Base-by-base conservation (phyloP, 2,888 invertebrate genomes). In the Melieria omissa region DNA sequence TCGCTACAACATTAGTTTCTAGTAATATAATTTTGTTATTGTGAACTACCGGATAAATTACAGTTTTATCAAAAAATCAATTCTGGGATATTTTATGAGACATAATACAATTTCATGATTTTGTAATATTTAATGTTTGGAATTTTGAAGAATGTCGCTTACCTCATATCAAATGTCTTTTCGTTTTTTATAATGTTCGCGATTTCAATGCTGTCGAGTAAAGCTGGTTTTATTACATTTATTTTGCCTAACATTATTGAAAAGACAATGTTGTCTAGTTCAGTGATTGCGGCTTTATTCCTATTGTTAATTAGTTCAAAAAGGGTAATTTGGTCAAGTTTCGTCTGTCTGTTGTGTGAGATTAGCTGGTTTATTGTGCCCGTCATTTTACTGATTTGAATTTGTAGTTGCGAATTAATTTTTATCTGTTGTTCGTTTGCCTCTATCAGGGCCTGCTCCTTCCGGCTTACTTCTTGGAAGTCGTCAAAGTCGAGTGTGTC, bases 401-500 rank as follows among this genome's bases (percentile, higher is more conserved):
- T 44, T 7, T 72, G 68, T 7, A 64, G 67, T 44, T 63, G 41
- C 1, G 72, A 63, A 45, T 71, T 71, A 8, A 65, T 71, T 8
- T 62, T 60, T 45, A 52, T 41, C 42, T 72, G 72, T 4, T 57
- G 54, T 12, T 72, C 65, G 52, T 55, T 68, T 42, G 73, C 65
- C 12, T 47, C 46, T 29, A 72, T 68, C 10, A 67, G 63, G 6
- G 55, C 44, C 10, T 54, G 44, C 29, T 62, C n/a, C 14, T 12
- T 57, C 12, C 16, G 42, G 16, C 47, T 14, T 3, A 65, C 16
- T 10, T 68, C 68, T 10, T 62, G 49, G 14, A 72, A 29, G n/a
- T 63, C 67, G 14, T 72, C 72, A 46, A 65, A 52, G 42, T 67
- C 67, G 10, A 46, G 71, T 10, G 61, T 65, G 9, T 61, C 65